phyloP scores from a whole-genome alignment of 2,113 vertebrate species.

The Pristiophorus japonicus region DNA sequence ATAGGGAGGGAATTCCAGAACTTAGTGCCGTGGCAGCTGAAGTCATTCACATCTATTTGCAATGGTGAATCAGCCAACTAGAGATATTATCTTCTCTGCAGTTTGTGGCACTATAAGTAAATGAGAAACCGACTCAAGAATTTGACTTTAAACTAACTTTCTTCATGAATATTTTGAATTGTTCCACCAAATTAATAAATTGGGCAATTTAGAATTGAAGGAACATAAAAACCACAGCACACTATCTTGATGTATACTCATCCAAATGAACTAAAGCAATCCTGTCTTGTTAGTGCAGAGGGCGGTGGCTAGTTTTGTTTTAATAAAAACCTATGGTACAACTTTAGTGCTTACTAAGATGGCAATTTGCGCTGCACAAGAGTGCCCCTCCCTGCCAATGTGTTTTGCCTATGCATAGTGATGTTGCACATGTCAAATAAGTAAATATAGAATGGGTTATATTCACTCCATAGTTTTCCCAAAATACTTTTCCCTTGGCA shows the following conservation, averaged over 20 bases:
- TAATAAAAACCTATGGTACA: neutral
- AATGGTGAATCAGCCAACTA: too few species aligned
- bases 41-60: too few species aligned
- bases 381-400: neutral
- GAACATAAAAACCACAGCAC: neutral
- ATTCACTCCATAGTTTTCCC: neutral
- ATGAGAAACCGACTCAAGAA: neutral
- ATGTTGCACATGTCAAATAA: neutral
- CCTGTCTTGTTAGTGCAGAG: neutral
- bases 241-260: neutral
- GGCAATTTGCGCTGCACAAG: neutral
- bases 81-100: too few species aligned
- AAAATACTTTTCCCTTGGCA: neutral
- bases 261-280: neutral
- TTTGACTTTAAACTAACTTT: neutral
- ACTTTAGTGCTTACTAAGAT: neutral
- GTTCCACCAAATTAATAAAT: neutral
- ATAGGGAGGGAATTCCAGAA: too few species aligned
- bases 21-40: neutral
- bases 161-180: neutral
- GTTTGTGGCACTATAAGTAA: too few species aligned
- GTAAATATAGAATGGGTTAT: neutral
- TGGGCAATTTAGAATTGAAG: neutral
- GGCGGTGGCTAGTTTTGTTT: too few species aligned
- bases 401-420: neutral